A percentile compares a stretch with the other conserved stretches of the same genome.
Evolutionary conservation across 2,888 invertebrate species (phyloP).

Genomic region (Eupsilia transversa): DNA sequence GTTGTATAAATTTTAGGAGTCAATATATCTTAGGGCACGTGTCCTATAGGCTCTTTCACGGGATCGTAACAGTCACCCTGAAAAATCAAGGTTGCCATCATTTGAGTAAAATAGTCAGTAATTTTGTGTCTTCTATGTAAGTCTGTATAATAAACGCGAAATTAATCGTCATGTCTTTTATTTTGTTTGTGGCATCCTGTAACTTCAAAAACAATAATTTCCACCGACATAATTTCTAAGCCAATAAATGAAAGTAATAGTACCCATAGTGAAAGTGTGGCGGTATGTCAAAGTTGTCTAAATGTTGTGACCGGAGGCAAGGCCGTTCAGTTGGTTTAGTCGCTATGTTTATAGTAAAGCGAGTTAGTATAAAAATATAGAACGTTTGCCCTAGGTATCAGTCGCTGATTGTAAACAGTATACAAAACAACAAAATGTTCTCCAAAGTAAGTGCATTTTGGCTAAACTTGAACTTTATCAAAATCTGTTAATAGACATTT

Average conservation of each 20-base stretch:
- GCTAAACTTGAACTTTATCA: neutral
- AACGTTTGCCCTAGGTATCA: constrained; percentile 62
- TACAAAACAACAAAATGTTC: constrained; percentile 78
- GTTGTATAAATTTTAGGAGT: constrained; percentile 1
- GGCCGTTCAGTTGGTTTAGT: constrained; percentile 68
- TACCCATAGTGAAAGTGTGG: constrained; percentile 23
- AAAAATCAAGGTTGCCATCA: neutral
- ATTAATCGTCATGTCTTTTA: neutral
- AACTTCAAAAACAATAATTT: neutral
- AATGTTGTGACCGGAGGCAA: constrained; percentile 72
- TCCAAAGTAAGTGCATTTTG: constrained; percentile 77
- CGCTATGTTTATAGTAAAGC: constrained; percentile 57
- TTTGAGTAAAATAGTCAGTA: neutral
- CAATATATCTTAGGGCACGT: too few species aligned
- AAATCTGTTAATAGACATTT: neutral
- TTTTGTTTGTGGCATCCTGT: neutral
- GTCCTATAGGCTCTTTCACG: neutral
- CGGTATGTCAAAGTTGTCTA: constrained; percentile 29
- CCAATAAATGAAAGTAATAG: constrained; percentile 36
- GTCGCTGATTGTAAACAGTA: constrained; percentile 69
- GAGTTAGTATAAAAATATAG: constrained; percentile 70
- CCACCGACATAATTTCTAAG: neutral
- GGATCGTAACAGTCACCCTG: neutral
- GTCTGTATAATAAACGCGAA: constrained; percentile 9
- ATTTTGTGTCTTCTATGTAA: neutral